phyloP scores from a whole-genome alignment of 1,140 invertebrate genomes.

The Drosophila saltans region DNA sequence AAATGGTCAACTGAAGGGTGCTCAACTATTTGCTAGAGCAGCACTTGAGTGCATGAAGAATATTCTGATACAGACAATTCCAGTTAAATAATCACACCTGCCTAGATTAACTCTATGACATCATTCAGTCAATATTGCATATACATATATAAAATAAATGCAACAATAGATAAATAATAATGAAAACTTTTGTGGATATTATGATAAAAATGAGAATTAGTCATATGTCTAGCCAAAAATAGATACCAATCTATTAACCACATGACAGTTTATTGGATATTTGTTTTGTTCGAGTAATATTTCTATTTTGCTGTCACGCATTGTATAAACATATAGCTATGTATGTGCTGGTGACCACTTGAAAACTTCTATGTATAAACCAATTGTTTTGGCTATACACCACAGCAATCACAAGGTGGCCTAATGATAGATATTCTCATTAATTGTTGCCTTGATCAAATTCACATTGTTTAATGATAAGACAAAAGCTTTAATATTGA shows the following conservation, averaged over 20 bases:
- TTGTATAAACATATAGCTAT: background rate
- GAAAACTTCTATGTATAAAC: slow-evolving; percentile 1
- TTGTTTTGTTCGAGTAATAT: too few relatives aligned
- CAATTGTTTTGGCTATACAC: slow-evolving; percentile 5
- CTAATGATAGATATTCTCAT: slow-evolving; percentile 21
- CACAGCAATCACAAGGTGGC: slow-evolving; percentile 38
- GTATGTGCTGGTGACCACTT: background rate
- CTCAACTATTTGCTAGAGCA: slow-evolving; percentile 33
- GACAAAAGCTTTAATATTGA: background rate
- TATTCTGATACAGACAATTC: background rate
- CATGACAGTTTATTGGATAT: too few relatives aligned
- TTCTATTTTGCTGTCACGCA: background rate
- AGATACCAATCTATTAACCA: too few relatives aligned
- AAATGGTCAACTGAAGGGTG: slow-evolving; percentile 50
- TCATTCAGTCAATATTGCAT: background rate
- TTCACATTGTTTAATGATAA: slow-evolving; percentile 9
- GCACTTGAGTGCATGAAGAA: slow-evolving; percentile 25
- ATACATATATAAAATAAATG: background rate
- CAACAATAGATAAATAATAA: background rate
- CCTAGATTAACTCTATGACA: background rate
- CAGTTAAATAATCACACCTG: background rate
- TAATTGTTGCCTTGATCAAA: slow-evolving; percentile 11
- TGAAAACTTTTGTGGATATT: background rate
- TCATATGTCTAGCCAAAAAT: background rate
- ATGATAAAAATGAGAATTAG: background rate